Evolutionary conservation across 2,888 invertebrate genomes (phyloP), one percentile per base, ranked within the genome.

Genomic region (Oligia latruncula): DNA sequence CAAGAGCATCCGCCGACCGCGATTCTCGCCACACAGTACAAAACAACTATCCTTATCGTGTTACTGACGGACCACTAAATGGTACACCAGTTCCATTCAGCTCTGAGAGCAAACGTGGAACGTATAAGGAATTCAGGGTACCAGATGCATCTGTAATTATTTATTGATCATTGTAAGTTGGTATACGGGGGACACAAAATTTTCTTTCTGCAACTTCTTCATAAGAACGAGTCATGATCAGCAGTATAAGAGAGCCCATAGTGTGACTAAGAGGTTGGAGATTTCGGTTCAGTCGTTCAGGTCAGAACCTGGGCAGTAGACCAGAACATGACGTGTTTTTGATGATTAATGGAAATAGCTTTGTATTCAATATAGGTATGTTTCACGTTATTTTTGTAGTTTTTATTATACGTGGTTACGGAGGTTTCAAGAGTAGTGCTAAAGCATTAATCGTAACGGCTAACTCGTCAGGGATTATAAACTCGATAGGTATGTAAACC

Each of bases 1-100:
- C 91, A 88, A 90, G 89, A 91, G 92, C 95, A 94, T 95, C 95
- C 95, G 96, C 90, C 92, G 92, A 88, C 91, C 92, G 92, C 92
- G 87, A 90, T 92, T 90, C 91, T 87, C 88, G 91, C 91, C 91
- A 91, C 90, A 88, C 92, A 93, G 90, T 93, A 94, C 91, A 93
- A 91, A 92, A 93, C 91, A 89, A 91, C 89, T 89, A 88, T 86
- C 87, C 91, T 91, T 93, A 94, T 95, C 93, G 85, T 87, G 88
- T 93, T 93, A 92, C 92, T 90, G 88, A 89, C 81, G 70, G 78
- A 79, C 79, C 68, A 82, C 71, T 88, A 74, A 87, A 82, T 76
- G 87, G 87, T 87, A 76, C 74, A 77, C 77, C 79, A 88, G 79
- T 81, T 76, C 72, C 68, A 80, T 43, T 71, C 35, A 64, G 52